Evolutionary conservation across 2,888 invertebrate species (phyloP).

Genomic region (Polyploca ridens): DNA sequence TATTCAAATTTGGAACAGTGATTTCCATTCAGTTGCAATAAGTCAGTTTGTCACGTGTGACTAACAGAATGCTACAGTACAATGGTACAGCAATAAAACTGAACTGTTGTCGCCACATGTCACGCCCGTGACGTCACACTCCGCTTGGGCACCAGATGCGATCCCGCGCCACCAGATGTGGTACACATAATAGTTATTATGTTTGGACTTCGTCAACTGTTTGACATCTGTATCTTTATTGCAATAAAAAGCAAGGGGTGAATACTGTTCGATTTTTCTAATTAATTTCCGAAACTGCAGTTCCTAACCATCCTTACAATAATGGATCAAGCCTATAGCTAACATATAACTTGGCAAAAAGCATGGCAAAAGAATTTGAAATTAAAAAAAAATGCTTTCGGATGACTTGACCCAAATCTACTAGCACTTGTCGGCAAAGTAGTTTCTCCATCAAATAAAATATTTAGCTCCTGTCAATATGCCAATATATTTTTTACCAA

Average conservation of each 20-base stretch:
- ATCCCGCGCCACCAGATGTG: conserved; percentile 61
- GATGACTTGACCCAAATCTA: no score
- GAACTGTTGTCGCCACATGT: conserved; percentile 70
- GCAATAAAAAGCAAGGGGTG: conserved; percentile 40
- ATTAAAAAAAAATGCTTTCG: no score
- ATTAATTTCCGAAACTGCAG: neutral
- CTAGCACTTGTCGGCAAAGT: no score
- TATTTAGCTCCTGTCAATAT: no score
- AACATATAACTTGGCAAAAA: no score
- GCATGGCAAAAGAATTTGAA: no score
- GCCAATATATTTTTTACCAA: no score
- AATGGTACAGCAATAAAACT: conserved; percentile 55
- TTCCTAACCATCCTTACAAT: neutral
- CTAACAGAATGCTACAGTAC: conserved; percentile 35
- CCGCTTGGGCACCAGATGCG: conserved; percentile 68
- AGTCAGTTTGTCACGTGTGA: conserved; percentile 21
- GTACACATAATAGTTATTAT: conserved; percentile 38
- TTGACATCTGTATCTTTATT: conserved; percentile 74
- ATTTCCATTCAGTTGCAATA: neutral
- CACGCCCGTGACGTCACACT: conserved; percentile 62
- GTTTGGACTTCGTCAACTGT: conserved; percentile 55
- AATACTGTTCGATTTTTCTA: conserved; percentile 35
- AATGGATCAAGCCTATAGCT: no score
- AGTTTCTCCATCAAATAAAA: no score
- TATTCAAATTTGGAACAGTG: neutral